Base-by-base conservation (phyloP, 2,113 vertebrate genomes). In the Xyrauchen texanus region DNA sequence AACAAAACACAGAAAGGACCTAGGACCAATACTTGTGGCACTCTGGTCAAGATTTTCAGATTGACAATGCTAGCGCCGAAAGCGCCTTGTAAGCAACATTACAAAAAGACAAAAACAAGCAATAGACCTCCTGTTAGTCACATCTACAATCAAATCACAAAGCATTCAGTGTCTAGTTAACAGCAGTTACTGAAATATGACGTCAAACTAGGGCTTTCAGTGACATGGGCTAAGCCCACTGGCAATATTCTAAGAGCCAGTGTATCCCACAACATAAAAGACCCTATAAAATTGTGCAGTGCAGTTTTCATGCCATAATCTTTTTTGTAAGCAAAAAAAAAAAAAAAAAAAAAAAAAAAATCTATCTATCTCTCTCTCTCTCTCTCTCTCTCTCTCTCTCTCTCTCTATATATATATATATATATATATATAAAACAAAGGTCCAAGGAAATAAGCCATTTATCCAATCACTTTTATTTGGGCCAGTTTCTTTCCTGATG, bases 131-230 rank as follows among this genome's bases (percentile, higher is more conserved):
- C 21, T 34, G 21, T 85, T 90, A 88, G 84, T 85, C 75, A 80
- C 74, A 76, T 76, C 76, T 78, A 73, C 85, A 81, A 79, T 88
- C 81, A 86, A 80, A 87, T 79, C 63, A 81, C 81, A 88, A 47
- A 55, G 55, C 78, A 83, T 70, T 75, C 80, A 85, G 78, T 53
- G 52, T 66, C 68, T 61, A 64, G n/a, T 77, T 79, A 87, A 81
- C 55, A 76, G 71, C 76, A 76, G 84, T 87, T 85, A 83, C 79
- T 79, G 6, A 86, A 78, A 45, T 12, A 68, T 61, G 46, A 81
- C 68, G 65, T 83, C 70, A 86, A 85, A 51, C 72, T 72, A 82
- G 34, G 68, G 69, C 70, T 78, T 68, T 55, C 8, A 71, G 67
- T 62, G 62, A 53, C 75, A 72, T 11, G 47, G 45, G 76, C 9